phyloP scores from a whole-genome alignment of 2,113 vertebrate genomes.

The Struthidea cinerea region DNA sequence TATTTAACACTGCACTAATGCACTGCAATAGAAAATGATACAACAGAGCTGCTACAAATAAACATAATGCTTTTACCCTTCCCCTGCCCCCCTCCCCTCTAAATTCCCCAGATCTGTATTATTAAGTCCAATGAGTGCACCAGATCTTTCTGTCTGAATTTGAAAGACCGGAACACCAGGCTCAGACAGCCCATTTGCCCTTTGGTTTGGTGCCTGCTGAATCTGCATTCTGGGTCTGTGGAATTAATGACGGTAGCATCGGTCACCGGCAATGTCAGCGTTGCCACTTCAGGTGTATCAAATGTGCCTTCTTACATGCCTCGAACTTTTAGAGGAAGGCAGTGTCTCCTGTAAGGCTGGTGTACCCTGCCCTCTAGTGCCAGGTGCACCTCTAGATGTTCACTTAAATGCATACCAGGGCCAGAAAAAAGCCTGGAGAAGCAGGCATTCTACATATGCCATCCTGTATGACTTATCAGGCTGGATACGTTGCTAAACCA shows the following conservation, averaged over 20 bases:
- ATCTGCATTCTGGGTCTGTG: constrained; percentile 17
- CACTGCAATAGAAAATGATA: constrained; percentile 71
- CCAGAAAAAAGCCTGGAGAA: neutral
- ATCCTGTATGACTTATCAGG: neutral
- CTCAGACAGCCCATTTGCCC: constrained; percentile 44
- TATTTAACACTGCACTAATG: constrained; percentile 76
- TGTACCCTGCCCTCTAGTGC: constrained; percentile 30
- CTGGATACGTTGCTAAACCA: neutral
- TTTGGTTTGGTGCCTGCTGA: constrained; percentile 49
- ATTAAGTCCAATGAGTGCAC: constrained; percentile 50
- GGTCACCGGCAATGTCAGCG: constrained; percentile 40
- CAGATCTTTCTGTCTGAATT: constrained; percentile 47
- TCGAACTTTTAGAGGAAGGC: neutral
- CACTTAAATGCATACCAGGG: neutral
- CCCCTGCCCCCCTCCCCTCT: neutral
- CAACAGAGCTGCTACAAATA: constrained; percentile 72
- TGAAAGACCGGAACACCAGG: constrained; percentile 49
- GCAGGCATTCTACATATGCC: neutral
- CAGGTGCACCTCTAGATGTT: neutral
- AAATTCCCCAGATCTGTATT: constrained; percentile 56
- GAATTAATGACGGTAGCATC: constrained; percentile 4
- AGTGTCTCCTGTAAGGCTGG: neutral
- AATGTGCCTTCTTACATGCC: neutral
- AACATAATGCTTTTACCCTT: constrained; percentile 64
- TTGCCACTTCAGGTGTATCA: neutral